These are phyloP conservation scores for Crioceris asparagi DNA, from an alignment of 2,888 invertebrate species.

Conservation along the genomic window DNA sequence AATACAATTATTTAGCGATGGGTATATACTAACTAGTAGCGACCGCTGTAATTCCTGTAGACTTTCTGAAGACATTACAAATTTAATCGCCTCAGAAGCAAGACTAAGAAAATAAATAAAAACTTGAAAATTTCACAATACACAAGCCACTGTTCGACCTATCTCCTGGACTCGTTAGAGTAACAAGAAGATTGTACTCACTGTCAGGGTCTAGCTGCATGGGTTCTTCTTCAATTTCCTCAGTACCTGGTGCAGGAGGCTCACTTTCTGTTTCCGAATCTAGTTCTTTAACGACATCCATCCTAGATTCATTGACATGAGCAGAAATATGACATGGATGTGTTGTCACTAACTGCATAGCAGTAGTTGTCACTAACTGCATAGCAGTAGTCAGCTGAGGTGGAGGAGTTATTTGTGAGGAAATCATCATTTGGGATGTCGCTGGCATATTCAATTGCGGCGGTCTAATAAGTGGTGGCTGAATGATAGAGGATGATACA, in stretches of 20 bases:
- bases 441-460: slow-evolving; percentile 6
- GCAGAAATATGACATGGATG: slow-evolving; percentile 1
- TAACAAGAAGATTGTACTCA: slow-evolving; percentile 6
- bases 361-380: slow-evolving; percentile 5
- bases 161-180: not conserved
- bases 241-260: slow-evolving; percentile 35
- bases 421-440: slow-evolving; percentile 4
- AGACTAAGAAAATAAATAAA: too few species aligned
- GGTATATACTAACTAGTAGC: too few species aligned
- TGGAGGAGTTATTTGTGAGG: slow-evolving; percentile 11
- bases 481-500: slow-evolving; percentile 7
- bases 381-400: slow-evolving; percentile 8
- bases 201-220: slow-evolving; percentile 12
- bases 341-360: slow-evolving; percentile 1
- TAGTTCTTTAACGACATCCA: slow-evolving; percentile 3
- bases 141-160: too few species aligned
- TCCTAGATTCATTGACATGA: slow-evolving; percentile 5
- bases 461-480: slow-evolving; percentile 10
- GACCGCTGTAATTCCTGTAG: too few species aligned
- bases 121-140: not conserved
- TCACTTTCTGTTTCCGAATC: slow-evolving; percentile 19
- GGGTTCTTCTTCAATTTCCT: slow-evolving; percentile 20
- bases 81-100: too few species aligned
- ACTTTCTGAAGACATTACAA: too few species aligned
- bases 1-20: too few species aligned